These are phyloP conservation scores for Lutraria rhynchaena DNA, from an alignment of 1,140 invertebrate species.

Conservation along the genomic window DNA sequence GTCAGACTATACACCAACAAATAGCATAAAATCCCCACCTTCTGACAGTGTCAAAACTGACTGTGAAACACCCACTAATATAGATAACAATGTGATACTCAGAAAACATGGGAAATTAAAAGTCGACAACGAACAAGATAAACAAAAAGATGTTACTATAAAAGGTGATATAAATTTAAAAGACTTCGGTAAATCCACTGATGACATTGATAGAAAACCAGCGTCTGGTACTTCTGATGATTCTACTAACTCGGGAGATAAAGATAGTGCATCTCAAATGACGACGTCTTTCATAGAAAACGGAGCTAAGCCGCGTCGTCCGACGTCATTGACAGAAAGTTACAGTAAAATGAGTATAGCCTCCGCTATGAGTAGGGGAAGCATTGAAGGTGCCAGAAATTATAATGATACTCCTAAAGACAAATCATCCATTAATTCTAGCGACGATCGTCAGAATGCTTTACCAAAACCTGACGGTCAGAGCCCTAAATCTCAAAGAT, in stretches of 20 bases:
- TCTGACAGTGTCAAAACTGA: conserved; percentile 32
- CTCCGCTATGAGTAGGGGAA: conserved; percentile 31
- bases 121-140: conserved; percentile 4
- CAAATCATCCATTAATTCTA: conserved; percentile 46
- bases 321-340: conserved; percentile 75
- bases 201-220: conserved; percentile 58
- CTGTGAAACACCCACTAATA: conserved; percentile 48
- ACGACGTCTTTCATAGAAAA: conserved; percentile 75
- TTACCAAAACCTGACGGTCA: conserved; percentile 77
- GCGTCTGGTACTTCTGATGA: conserved; percentile 65
- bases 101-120: conserved; percentile 31
- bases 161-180: conserved; percentile 49
- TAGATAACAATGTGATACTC: conserved; percentile 49
- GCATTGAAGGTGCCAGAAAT: conserved; percentile 34
- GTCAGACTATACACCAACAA: conserved; percentile 59
- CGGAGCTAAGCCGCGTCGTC: conserved; percentile 68
- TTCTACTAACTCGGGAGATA: conserved; percentile 56
- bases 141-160: conserved; percentile 5
- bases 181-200: conserved; percentile 23
- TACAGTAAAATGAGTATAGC: conserved; percentile 64
- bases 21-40: conserved; percentile 48
- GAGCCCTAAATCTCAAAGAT: conserved; percentile 73
- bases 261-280: conserved; percentile 56
- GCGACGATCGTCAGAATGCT: conserved; percentile 70
- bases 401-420: conserved; percentile 38